Base-by-base conservation (phyloP, 2,113 vertebrate species). In the Ciconia boyciana region DNA sequence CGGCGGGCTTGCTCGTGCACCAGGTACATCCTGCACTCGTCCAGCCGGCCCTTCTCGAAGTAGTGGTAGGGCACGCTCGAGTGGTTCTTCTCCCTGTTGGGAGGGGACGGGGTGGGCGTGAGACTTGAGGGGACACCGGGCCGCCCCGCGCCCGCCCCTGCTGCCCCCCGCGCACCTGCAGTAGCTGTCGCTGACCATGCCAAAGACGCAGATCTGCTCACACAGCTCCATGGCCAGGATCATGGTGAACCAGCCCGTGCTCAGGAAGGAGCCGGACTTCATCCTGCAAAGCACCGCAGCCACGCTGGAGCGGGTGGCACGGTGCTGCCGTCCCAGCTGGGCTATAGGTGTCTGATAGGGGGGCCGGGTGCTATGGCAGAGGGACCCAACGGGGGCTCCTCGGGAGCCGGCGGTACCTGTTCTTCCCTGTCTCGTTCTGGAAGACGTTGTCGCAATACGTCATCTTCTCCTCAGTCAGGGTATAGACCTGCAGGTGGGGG, bases 181-280 rank as follows among this genome's bases (percentile, higher is more conserved):
- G 93, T 99, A 98, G 75, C 93, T 98, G 39, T 99, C 98, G 65
- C 98, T 98, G 62, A 99, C 98, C 99, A 99, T 99, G 39, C 99
- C 99, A 0, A 99, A 99, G 91, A 99, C 99, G 5, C 61, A 87
- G 82, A 99, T 98, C 92, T 97, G 98, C 94, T 99, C 99, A 2
- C 99, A 99, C 77, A 99, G 93, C 54, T 99, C 99, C 95, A 99
- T 98, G 14, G 99, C 99, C 58, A 99, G 97, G 86, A 99, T 98
- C 98, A 99, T 99, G 17, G 99, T 99, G 98, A 99, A 99, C 98
- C 99, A 99, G 58, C 99, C 99, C 0, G 99, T 99, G 96, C 99
- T 99, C 92, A 99, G 98, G 94, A 98, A 99, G 4, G 99, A 98
- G 31, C 99, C 99, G 0, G 99, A 99, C 85, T 99, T 98, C 95